phyloP scores from a whole-genome alignment of 2,113 vertebrate species.

The Oxyura jamaicensis region DNA sequence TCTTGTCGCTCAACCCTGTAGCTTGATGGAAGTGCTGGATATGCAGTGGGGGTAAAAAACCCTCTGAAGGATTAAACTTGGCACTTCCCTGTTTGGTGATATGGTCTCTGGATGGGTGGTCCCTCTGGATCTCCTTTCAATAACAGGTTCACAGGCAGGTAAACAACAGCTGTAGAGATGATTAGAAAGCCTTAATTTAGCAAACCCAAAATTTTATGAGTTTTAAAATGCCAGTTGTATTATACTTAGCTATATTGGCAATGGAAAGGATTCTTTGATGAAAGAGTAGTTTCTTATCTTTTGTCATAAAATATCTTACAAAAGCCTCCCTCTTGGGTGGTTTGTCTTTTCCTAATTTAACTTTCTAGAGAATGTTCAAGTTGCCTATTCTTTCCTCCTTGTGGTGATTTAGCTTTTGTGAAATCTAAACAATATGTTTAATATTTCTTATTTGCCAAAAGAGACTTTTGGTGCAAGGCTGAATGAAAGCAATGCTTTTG shows the following conservation, averaged over 20 bases:
- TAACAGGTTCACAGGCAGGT: background rate
- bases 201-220: background rate
- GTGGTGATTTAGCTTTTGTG: slow-evolving; percentile 40
- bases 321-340: slow-evolving; percentile 35
- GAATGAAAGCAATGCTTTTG: slow-evolving; percentile 40
- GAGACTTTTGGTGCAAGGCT: slow-evolving; percentile 21
- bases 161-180: background rate
- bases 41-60: background rate
- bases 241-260: background rate
- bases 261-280: background rate
- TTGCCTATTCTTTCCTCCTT: background rate
- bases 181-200: background rate
- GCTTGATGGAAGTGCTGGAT: slow-evolving; percentile 36
- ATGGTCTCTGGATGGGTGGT: slow-evolving; percentile 21
- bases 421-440: slow-evolving; percentile 56
- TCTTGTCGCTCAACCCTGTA: slow-evolving; percentile 65
- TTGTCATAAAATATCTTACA: background rate
- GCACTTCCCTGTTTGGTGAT: slow-evolving; percentile 22
- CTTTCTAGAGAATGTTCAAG: background rate
- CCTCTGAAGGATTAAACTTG: slow-evolving; percentile 21
- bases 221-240: background rate
- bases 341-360: slow-evolving; percentile 1
- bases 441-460: slow-evolving; percentile 51
- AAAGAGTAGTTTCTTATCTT: background rate
- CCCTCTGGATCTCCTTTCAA: background rate